These are phyloP conservation scores for Micrasema minimum DNA, from an alignment of 1,140 invertebrate genomes.

Conservation along the genomic window DNA sequence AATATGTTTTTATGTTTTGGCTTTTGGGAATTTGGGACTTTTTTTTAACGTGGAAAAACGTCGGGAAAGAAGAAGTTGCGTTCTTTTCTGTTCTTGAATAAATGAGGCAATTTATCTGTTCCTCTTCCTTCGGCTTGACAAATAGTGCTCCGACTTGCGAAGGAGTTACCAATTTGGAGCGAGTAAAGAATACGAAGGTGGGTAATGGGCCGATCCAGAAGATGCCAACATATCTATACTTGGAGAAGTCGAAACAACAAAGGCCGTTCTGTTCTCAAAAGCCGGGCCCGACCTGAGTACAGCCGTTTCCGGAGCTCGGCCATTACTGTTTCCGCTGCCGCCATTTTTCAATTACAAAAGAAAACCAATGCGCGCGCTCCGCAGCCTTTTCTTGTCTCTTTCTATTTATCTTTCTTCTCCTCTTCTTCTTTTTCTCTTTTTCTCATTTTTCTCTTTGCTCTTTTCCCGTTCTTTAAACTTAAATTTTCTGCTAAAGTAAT, in stretches of 20 bases:
- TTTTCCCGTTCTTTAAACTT: conserved; percentile 46
- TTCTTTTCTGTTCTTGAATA: conserved; percentile 2
- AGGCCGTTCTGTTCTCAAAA: conserved; percentile 52
- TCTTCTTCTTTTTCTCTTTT: too few species aligned
- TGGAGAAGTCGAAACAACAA: conserved; percentile 48
- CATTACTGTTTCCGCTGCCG: conserved; percentile 51
- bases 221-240: conserved; percentile 30
- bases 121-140: conserved; percentile 11
- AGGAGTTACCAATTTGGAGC: neutral
- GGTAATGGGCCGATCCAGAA: conserved; percentile 23
- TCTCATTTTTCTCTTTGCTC: too few species aligned
- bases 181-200: neutral
- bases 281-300: conserved; percentile 51
- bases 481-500: conserved; percentile 39
- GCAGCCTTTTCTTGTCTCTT: conserved; percentile 46
- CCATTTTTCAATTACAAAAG: conserved; percentile 54
- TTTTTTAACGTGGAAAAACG: too few species aligned
- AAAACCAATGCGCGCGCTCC: conserved; percentile 50
- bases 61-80: too few species aligned
- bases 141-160: conserved; percentile 6
- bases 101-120: conserved; percentile 10
- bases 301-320: conserved; percentile 48
- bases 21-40: too few species aligned
- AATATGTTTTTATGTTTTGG: too few species aligned
- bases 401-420: conserved; percentile 47